A percentile compares a stretch with the other conserved stretches of the same genome.
Evolutionary conservation across 1,140 invertebrate genomes (phyloP).

Genomic region (Bombus pascuorum): DNA sequence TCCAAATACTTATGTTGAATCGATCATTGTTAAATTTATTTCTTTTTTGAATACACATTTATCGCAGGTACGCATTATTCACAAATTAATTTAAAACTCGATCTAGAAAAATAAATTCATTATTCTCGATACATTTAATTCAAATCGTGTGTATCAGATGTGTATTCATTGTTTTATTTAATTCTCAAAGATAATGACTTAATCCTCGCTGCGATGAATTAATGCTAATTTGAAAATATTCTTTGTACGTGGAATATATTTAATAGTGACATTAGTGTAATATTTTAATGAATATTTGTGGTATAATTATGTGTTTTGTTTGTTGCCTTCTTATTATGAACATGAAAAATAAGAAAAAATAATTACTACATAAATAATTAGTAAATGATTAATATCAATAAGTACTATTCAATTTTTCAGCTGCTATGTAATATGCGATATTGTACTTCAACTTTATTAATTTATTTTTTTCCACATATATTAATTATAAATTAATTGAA

Average conservation of each 20-base stretch:
- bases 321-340: slow-evolving; percentile 64
- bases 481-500: slow-evolving; percentile 47
- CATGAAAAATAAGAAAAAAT: slow-evolving; percentile 35
- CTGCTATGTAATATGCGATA: slow-evolving; percentile 32
- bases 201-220: slow-evolving; percentile 34
- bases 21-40: slow-evolving; percentile 38
- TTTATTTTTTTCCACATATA: slow-evolving; percentile 59
- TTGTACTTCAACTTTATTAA: slow-evolving; percentile 63
- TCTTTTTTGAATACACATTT: slow-evolving; percentile 42
- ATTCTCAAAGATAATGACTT: slow-evolving; percentile 32
- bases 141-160: slow-evolving; percentile 30
- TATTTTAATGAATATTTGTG: slow-evolving; percentile 70
- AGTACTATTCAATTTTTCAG: slow-evolving; percentile 23
- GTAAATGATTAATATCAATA: slow-evolving; percentile 18
- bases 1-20: slow-evolving; percentile 29
- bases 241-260: slow-evolving; percentile 70
- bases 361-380: slow-evolving; percentile 28
- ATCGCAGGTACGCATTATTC: slow-evolving; percentile 19
- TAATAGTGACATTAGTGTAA: slow-evolving; percentile 71
- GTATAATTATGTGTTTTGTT: slow-evolving; percentile 63
- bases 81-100: slow-evolving; percentile 2
- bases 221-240: slow-evolving; percentile 58
- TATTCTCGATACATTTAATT: neutral
- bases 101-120: neutral
- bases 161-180: slow-evolving; percentile 51